A percentile compares a stretch with the other conserved stretches of the same genome.
phyloP scores from a whole-genome alignment of 1,140 invertebrate genomes.

The Drosophila arawakana region DNA sequence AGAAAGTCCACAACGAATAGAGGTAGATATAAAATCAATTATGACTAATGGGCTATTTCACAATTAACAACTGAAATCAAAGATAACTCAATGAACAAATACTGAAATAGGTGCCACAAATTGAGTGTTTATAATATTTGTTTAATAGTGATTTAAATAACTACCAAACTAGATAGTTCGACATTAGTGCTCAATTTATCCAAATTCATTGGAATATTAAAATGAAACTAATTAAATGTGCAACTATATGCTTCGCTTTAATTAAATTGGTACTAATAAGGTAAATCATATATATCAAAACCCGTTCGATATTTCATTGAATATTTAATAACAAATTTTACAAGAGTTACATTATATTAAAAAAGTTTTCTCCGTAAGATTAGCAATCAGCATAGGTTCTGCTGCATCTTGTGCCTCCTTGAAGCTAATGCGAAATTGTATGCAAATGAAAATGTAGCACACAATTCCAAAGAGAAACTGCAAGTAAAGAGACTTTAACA shows the following conservation, averaged over 20 bases:
- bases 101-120: background rate
- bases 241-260: no score
- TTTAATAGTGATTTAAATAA: no score
- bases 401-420: background rate
- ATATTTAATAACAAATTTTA: no score
- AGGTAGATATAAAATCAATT: conserved; percentile 15
- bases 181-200: no score
- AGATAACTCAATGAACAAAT: no score
- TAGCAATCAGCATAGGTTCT: background rate
- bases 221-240: no score
- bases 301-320: no score
- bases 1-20: background rate
- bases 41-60: conserved; percentile 29
- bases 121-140: background rate
- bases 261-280: no score
- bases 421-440: conserved; percentile 31
- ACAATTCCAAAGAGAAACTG: conserved; percentile 34
- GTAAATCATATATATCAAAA: no score
- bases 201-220: no score
- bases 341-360: background rate
- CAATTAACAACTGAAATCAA: background rate
- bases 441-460: conserved; percentile 35
- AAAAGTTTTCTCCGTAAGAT: background rate
- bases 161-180: no score
- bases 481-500: background rate